A percentile compares a stretch with the other conserved stretches of the same genome.
Conservation (phyloP, 2,888 invertebrate genomes). For the Chesias legatella region DNA sequence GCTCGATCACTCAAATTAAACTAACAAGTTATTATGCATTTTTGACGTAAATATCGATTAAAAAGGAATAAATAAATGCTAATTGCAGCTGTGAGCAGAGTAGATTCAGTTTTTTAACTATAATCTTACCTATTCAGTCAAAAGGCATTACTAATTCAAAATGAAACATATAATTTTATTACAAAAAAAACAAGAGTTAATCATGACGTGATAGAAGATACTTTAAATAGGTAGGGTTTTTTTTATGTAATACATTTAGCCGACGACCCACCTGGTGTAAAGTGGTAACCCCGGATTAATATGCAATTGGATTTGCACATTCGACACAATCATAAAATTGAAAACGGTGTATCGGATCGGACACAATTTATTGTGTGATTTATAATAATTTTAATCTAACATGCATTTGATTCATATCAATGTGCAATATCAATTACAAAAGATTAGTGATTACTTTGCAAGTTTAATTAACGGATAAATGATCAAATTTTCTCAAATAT, state of each 20-base stretch:
- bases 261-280: too few relatives aligned
- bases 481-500: too few relatives aligned
- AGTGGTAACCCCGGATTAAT: too few relatives aligned
- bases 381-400: conserved; percentile 1
- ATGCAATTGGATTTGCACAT: too few relatives aligned
- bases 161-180: background rate
- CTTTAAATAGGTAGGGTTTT: too few relatives aligned
- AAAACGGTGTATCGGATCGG: background rate
- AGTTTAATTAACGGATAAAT: too few relatives aligned
- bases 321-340: background rate
- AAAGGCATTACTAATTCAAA: conserved; percentile 54
- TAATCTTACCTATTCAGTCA: conserved; percentile 73
- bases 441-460: conserved; percentile 3
- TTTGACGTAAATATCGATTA: conserved; percentile 24
- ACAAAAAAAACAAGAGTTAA: background rate
- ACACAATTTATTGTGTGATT: background rate
- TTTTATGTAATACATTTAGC: too few relatives aligned
- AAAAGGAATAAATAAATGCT: conserved; percentile 70
- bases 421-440: conserved; percentile 6
- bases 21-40: conserved; percentile 3
- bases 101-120: conserved; percentile 47
- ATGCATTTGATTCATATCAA: conserved; percentile 1
- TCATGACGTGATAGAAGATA: background rate
- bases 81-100: conserved; percentile 53
- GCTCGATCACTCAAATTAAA: too few relatives aligned